phyloP scores from a whole-genome alignment of 2,113 vertebrate species.

The Hucho hucho region DNA sequence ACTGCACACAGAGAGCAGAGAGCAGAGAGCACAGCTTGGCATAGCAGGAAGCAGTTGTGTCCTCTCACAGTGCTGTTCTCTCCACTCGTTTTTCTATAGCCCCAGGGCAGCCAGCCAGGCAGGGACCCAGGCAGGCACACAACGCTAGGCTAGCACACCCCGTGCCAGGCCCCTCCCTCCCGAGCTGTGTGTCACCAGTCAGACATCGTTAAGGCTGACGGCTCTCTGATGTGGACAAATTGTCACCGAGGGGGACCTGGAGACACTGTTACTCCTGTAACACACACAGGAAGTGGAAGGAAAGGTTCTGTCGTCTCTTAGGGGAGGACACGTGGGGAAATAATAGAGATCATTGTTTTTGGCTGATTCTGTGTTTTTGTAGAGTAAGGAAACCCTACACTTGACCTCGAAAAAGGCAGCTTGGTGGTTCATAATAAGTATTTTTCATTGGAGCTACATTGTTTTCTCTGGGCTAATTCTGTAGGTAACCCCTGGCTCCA shows the following conservation, averaged over 20 bases:
- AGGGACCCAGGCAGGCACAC: slow-evolving; percentile 37
- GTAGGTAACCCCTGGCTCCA: no score
- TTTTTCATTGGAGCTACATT: no score
- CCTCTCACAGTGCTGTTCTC: slow-evolving; percentile 66
- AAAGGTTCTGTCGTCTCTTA: slow-evolving; percentile 11
- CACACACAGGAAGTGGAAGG: slow-evolving; percentile 30
- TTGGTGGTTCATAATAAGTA: no score
- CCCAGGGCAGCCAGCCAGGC: slow-evolving; percentile 48
- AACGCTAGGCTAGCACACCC: slow-evolving; percentile 52
- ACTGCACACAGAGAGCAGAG: no score
- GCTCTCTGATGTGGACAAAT: slow-evolving; percentile 79
- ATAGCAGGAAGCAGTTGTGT: slow-evolving; percentile 79
- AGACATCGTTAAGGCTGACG: slow-evolving; percentile 74
- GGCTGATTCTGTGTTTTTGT: no score
- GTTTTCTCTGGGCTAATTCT: no score
- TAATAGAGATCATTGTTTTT: no score
- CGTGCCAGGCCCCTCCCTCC: slow-evolving; percentile 57
- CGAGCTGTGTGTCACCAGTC: slow-evolving; percentile 75
- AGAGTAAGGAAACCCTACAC: no score
- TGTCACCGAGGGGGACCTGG: slow-evolving; percentile 75
- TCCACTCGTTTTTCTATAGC: slow-evolving; percentile 66
- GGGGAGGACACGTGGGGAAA: neutral
- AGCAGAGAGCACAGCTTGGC: slow-evolving; percentile 47
- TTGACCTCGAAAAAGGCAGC: no score
- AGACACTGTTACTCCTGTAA: slow-evolving; percentile 51